Base-by-base conservation (phyloP, 2,797 vertebrate species). In the Mormyrops boulengeri region DNA sequence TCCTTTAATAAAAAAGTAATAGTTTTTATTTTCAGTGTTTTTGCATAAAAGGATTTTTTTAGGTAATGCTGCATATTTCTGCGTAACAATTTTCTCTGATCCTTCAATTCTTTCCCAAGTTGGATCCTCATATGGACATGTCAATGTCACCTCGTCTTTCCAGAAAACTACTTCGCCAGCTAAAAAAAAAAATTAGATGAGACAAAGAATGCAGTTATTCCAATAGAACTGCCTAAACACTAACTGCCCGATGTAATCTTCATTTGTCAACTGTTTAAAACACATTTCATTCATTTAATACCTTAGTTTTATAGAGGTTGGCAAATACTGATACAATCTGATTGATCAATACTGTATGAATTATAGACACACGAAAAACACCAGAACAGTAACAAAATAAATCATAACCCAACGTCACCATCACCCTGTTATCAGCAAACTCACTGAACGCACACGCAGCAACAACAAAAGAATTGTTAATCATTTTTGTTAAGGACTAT, bases 1-100 rank as follows among this genome's bases (percentile, higher is more conserved):
- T 90, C 93, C 93, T 85, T 91, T 90, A 53, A 95, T 90, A 17
- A 92, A 95, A 92, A 95, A 94, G 6, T 88, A 8, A 66, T 95
- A 91, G 0, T 0, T 2, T 0, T 1, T 0, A 6, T 12, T 5
- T 0, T 0, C 0, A 0, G 0, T 0, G 0, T 0, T 0, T 0
- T 26, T 90, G 80, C 90, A 89, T 0, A 0, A 1, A 2, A 11
- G 1, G 0, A 38, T 0, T 34, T 0, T 0, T 2, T 0, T 2
- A 0, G 0, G 0, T 0, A 3, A 12, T 9, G 0, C 0, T 11
- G 41, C 0, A 89, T 90, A 92, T 6, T 0, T 1, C 26, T 30
- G 26, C 26, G 26, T 30, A 30, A 30, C 26, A 30, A 30, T 30
- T 30, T 30, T 30, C 26, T 30, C 26, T n/a, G n/a, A n/a, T n/a